These are phyloP conservation scores for Buathra laborator DNA, from an alignment of 2,888 invertebrate genomes.

Conservation along the genomic window DNA sequence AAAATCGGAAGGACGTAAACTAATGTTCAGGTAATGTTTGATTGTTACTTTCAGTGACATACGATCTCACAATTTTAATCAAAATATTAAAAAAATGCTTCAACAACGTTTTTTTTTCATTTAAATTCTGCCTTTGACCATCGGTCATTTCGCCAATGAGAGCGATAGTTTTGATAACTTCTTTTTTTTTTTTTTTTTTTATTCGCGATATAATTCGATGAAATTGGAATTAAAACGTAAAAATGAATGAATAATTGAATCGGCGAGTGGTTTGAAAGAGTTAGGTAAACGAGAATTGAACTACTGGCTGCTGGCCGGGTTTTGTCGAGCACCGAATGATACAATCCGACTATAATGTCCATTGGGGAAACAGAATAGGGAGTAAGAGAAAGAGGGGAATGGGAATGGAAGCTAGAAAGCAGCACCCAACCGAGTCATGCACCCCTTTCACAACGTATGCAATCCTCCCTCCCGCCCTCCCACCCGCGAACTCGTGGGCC, in stretches of 20 bases:
- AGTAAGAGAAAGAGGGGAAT: constrained; percentile 28
- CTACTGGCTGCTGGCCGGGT: constrained; percentile 6
- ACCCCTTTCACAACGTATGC: constrained; percentile 43
- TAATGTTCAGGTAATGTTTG: too few species aligned
- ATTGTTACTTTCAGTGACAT: too few species aligned
- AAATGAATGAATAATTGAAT: constrained; percentile 17
- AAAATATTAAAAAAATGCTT: too few species aligned
- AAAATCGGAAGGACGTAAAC: too few species aligned
- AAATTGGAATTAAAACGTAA: background rate
- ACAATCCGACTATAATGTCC: constrained; percentile 32
- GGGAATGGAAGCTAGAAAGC: constrained; percentile 22
- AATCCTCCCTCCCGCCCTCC: constrained; percentile 27
- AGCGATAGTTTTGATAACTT: background rate
- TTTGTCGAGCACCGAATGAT: constrained; percentile 23
- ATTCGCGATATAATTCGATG: background rate
- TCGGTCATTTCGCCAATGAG: background rate
- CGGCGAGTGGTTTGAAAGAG: background rate
- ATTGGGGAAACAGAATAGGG: constrained; percentile 33
- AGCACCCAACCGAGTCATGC: constrained; percentile 23
- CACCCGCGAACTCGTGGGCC: constrained; percentile 39
- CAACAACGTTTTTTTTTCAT: too few species aligned
- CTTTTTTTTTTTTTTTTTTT: background rate
- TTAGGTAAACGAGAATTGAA: constrained; percentile 39
- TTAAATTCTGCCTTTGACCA: background rate
- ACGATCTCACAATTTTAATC: too few species aligned